Percentiles rank a stretch among this genome's conserved stretches.
Evolutionary conservation across 2,113 vertebrate genomes (phyloP).

Genomic region (Corvus moneduloides): DNA sequence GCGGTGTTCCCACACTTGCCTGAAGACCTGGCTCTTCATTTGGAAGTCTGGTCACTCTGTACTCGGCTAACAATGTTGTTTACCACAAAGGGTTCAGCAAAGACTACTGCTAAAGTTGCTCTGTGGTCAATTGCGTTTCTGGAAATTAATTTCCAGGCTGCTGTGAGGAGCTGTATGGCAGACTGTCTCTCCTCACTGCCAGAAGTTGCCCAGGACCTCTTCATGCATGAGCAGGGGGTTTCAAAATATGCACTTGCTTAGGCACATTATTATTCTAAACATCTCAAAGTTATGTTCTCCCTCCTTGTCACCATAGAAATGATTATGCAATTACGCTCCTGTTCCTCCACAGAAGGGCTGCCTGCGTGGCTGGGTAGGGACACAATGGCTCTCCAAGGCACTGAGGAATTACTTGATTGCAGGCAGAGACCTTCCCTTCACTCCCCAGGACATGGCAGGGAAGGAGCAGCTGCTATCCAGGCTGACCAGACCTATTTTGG

Average conservation of each 20-base stretch:
- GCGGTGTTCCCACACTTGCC: neutral
- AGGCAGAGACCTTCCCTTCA: neutral
- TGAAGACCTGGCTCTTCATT: constrained; percentile 33
- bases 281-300: constrained; percentile 46
- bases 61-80: constrained; percentile 44
- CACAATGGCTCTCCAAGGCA: neutral
- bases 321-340: constrained; percentile 34
- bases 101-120: constrained; percentile 51
- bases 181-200: constrained; percentile 5
- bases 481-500: neutral
- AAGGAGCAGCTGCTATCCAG: neutral
- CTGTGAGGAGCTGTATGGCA: constrained; percentile 15
- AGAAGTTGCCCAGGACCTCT: constrained; percentile 40
- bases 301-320: constrained; percentile 66
- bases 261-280: constrained; percentile 55
- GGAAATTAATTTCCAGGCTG: constrained; percentile 66
- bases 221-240: neutral
- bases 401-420: neutral
- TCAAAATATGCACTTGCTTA: constrained; percentile 51
- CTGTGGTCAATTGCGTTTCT: constrained; percentile 41
- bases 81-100: constrained; percentile 35
- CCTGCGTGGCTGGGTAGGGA: neutral
- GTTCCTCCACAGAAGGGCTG: constrained; percentile 14
- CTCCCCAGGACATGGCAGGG: neutral
- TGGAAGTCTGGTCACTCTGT: constrained; percentile 35